These are phyloP conservation scores for Babylonia areolata DNA, from an alignment of 1,140 invertebrate genomes.

Conservation along the genomic window DNA sequence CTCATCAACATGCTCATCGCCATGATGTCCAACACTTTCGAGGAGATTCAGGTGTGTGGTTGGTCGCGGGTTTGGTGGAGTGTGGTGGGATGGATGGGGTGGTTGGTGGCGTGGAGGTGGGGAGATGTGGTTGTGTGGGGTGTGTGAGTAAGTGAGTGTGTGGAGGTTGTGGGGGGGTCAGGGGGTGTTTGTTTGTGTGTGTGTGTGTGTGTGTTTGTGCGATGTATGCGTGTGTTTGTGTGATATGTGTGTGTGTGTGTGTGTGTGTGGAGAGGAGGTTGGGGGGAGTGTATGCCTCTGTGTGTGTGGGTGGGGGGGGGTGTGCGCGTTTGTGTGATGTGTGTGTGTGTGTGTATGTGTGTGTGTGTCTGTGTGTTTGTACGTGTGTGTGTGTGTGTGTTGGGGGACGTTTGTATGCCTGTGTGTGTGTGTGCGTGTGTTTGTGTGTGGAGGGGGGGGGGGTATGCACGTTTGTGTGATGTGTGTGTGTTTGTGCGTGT, in stretches of 20 bases:
- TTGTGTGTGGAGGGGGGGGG: background rate
- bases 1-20: conserved; percentile 98
- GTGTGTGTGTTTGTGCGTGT: conserved; percentile 25
- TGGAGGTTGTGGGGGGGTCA: no score
- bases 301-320: no score
- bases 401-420: no score
- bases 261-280: background rate
- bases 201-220: background rate
- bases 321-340: conserved; percentile 22
- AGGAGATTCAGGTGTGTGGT: conserved; percentile 87
- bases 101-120: background rate
- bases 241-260: conserved; percentile 2
- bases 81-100: background rate
- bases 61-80: background rate
- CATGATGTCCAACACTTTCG: conserved; percentile 99
- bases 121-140: background rate
- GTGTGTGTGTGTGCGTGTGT: background rate
- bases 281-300: background rate
- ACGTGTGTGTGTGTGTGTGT: background rate
- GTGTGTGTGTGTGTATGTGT: background rate
- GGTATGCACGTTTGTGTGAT: background rate
- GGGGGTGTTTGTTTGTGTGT: background rate
- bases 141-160: background rate
- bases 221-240: background rate
- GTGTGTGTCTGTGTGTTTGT: background rate